These are phyloP conservation scores for Drosophila cognata DNA, from an alignment of 2,888 invertebrate species.

Conservation along the genomic window DNA sequence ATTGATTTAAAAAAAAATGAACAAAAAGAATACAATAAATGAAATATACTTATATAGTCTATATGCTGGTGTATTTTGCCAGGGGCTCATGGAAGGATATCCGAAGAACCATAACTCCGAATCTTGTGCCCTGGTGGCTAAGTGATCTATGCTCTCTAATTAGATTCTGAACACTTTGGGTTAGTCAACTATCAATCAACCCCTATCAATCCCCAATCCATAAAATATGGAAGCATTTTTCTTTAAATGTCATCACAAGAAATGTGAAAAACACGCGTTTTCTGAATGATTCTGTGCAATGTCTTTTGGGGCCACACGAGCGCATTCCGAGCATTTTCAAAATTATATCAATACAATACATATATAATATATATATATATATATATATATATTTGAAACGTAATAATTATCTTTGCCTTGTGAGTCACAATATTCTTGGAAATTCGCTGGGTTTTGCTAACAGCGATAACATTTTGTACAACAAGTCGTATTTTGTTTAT, in stretches of 20 bases:
- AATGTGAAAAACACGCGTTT: conserved; percentile 43
- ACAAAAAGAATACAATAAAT: background rate
- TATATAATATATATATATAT: conserved; percentile 7
- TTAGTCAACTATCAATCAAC: conserved; percentile 45
- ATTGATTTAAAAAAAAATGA: background rate
- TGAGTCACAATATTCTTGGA: conserved; percentile 65
- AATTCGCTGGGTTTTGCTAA: conserved; percentile 44
- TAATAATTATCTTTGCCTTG: conserved; percentile 34
- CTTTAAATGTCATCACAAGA: conserved; percentile 13
- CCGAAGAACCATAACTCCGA: no score
- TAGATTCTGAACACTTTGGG: background rate
- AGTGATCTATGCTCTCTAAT: background rate
- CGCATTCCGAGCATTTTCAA: conserved; percentile 49
- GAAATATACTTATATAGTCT: background rate
- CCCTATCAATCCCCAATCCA: background rate
- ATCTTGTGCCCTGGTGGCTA: background rate
- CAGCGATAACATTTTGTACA: conserved; percentile 30
- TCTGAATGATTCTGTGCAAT: conserved; percentile 48
- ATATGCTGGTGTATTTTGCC: background rate
- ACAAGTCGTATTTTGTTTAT: conserved; percentile 39
- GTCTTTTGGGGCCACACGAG: conserved; percentile 44
- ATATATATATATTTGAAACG: conserved; percentile 21
- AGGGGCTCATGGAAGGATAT: background rate
- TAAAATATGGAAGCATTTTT: conserved; percentile 5
- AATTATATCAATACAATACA: conserved; percentile 12